Evolutionary conservation across 2,797 vertebrate genomes (phyloP).

Genomic region (Mus minutoides): DNA sequence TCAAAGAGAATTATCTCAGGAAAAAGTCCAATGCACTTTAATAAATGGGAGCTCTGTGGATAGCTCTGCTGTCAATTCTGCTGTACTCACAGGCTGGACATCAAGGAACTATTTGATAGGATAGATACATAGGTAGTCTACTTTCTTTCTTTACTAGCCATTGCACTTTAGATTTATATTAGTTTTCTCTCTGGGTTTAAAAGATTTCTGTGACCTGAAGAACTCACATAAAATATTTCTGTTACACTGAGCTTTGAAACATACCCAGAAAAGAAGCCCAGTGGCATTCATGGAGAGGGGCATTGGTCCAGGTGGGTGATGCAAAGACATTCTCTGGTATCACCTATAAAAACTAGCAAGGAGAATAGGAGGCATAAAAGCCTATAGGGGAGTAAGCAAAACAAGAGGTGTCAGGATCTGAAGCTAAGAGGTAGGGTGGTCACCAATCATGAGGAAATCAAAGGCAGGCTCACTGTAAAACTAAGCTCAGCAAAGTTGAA

Average conservation of each 20-base stretch:
- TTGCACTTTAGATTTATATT: neutral
- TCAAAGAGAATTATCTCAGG: constrained; percentile 39
- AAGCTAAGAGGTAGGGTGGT: neutral
- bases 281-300: neutral
- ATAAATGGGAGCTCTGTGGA: constrained; percentile 34
- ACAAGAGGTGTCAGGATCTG: neutral
- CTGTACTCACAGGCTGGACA: neutral
- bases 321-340: neutral
- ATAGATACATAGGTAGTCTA: neutral
- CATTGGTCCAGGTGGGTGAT: neutral
- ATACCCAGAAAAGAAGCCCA: neutral
- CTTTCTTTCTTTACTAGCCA: neutral
- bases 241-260: constrained; percentile 37
- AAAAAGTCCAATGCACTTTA: constrained; percentile 47
- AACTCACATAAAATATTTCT: constrained; percentile 28
- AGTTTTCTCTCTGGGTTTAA: neutral
- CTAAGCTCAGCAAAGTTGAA: neutral
- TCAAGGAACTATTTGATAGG: constrained; percentile 11
- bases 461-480: neutral
- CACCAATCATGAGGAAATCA: neutral
- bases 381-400: neutral
- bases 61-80: constrained; percentile 46
- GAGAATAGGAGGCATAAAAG: neutral
- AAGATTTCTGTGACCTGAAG: neutral
- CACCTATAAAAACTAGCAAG: neutral